Percentiles rank a stretch among this genome's conserved stretches.
Conservation (phyloP, 2,113 vertebrate species). For the Oryzias celebensis region DNA sequence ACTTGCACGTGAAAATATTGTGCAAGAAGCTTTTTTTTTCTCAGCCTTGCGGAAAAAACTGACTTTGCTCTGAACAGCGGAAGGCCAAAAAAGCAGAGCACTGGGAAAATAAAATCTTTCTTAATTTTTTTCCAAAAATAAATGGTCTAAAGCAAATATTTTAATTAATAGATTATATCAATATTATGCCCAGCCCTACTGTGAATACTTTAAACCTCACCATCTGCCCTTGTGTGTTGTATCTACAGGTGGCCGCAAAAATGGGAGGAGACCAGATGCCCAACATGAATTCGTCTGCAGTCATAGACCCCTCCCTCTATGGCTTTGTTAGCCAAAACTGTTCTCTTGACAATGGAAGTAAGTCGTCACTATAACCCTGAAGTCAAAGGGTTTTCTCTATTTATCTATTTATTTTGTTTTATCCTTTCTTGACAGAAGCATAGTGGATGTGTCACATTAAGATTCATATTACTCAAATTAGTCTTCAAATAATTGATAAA, state of each 20-base stretch:
- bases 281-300: conserved; percentile 90
- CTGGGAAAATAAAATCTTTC: too few relatives aligned
- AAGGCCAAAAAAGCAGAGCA: too few relatives aligned
- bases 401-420: neutral
- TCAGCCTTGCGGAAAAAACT: too few relatives aligned
- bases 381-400: neutral
- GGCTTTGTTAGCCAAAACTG: conserved; percentile 92
- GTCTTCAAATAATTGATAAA: too few relatives aligned
- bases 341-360: conserved; percentile 94
- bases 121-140: too few relatives aligned
- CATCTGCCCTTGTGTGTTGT: conserved; percentile 23
- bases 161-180: too few relatives aligned
- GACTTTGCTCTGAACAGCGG: too few relatives aligned
- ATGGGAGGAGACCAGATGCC: conserved; percentile 91
- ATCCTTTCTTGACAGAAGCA: neutral
- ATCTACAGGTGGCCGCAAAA: conserved; percentile 92
- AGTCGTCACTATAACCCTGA: conserved; percentile 38
- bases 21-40: too few relatives aligned
- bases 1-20: too few relatives aligned
- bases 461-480: too few relatives aligned
- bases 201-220: conserved; percentile 12
- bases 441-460: neutral
- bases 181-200: too few relatives aligned
- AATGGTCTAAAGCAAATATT: too few relatives aligned
- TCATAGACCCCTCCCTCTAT: conserved; percentile 90